Conservation (phyloP, 2,113 vertebrate genomes). For the Dunckerocampus dactyliophorus region DNA sequence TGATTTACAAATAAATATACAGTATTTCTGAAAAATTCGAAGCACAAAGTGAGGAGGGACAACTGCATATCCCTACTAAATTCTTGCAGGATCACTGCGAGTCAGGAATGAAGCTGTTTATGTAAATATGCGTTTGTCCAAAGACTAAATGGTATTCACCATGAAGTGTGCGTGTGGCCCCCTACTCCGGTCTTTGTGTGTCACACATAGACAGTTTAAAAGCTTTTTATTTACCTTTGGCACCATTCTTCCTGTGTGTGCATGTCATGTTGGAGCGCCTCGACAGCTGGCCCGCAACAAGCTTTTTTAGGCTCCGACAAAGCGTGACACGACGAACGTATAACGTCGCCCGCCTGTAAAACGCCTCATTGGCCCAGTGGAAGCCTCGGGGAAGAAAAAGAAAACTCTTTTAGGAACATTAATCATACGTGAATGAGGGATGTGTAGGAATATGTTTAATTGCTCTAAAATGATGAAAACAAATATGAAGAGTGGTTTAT, state of each 20-base stretch:
- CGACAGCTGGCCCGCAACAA: constrained; percentile 65
- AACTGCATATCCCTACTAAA: not conserved
- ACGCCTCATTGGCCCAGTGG: constrained; percentile 56
- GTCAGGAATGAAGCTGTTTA: constrained; percentile 11
- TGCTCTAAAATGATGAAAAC: constrained; percentile 52
- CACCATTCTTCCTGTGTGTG: constrained; percentile 53
- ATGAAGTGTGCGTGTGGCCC: constrained; percentile 18
- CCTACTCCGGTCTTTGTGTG: constrained; percentile 58
- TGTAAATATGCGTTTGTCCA: constrained; percentile 17
- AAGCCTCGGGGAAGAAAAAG: constrained; percentile 41
- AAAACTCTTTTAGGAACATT: constrained; percentile 33
- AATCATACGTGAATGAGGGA: constrained; percentile 52
- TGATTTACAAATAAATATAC: too few species aligned
- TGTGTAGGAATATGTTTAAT: constrained; percentile 36
- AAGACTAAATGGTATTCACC: constrained; percentile 15
- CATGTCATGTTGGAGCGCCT: constrained; percentile 42
- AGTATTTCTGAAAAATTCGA: too few species aligned
- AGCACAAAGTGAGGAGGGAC: too few species aligned
- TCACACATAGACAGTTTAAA: constrained; percentile 68
- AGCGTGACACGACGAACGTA: constrained; percentile 63
- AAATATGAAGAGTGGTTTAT: constrained; percentile 41
- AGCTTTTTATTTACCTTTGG: constrained; percentile 74
- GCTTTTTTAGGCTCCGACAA: constrained; percentile 59
- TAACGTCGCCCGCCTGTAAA: constrained; percentile 53
- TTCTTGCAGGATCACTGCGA: not conserved